These are phyloP conservation scores for Catagonus wagneri DNA, from an alignment of 2,113 vertebrate genomes.

Conservation along the genomic window DNA sequence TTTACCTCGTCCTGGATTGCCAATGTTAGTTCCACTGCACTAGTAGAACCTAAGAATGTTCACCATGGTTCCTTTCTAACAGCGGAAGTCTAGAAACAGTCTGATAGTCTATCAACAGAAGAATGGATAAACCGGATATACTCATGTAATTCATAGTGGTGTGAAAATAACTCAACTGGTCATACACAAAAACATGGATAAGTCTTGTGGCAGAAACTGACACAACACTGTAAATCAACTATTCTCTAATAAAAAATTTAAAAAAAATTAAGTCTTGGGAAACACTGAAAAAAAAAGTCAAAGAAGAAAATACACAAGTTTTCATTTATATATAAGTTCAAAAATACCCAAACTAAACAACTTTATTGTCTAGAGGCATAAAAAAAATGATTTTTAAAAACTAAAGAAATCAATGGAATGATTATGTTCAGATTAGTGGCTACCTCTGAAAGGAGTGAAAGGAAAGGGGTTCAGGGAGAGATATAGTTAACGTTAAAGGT, in stretches of 20 bases:
- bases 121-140: background rate
- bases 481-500: background rate
- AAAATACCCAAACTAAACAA: slow-evolving; percentile 25
- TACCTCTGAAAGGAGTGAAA: background rate
- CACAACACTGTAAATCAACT: no score
- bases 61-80: background rate
- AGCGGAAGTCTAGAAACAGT: background rate
- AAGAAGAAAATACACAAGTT: background rate
- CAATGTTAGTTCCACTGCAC: background rate
- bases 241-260: no score
- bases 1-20: background rate
- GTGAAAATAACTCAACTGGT: background rate
- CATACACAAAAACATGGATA: background rate
- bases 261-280: background rate
- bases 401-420: background rate
- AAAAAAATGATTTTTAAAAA: background rate
- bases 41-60: background rate
- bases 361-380: background rate
- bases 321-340: slow-evolving; percentile 1
- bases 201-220: background rate
- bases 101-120: background rate
- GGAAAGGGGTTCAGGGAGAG: background rate
- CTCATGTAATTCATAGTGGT: background rate
- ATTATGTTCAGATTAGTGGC: background rate
- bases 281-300: background rate